Percentiles rank a stretch among this genome's conserved stretches.
phyloP scores from a whole-genome alignment of 2,797 vertebrate species.

The Pantherophis alleghaniensis region DNA sequence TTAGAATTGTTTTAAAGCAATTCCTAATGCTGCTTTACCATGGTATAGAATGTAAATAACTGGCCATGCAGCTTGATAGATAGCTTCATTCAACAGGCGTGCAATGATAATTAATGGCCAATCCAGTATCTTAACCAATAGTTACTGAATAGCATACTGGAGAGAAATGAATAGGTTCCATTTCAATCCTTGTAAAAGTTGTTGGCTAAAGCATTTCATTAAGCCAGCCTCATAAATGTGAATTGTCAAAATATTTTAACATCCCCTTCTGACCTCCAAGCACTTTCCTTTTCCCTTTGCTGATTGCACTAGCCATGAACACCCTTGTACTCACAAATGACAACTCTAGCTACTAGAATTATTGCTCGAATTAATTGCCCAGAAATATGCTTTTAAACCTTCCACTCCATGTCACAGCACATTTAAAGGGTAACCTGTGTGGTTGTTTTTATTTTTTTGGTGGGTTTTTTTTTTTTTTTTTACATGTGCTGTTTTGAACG shows the following conservation, averaged over 20 bases:
- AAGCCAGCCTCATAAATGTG: slow-evolving; percentile 62
- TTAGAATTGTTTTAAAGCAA: slow-evolving; percentile 41
- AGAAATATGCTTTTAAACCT: slow-evolving; percentile 56
- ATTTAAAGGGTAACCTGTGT: slow-evolving; percentile 65
- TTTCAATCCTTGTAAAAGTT: slow-evolving; percentile 61
- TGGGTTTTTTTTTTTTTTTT: slow-evolving; percentile 37
- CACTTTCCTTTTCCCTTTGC: slow-evolving; percentile 56
- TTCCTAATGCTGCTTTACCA: slow-evolving; percentile 22
- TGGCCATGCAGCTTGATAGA: slow-evolving; percentile 25
- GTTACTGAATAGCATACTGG: slow-evolving; percentile 40
- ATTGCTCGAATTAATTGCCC: slow-evolving; percentile 70
- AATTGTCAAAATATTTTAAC: slow-evolving; percentile 73
- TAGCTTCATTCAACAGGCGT: background rate
- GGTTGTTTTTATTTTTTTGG: slow-evolving; percentile 11
- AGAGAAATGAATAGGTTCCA: slow-evolving; percentile 67
- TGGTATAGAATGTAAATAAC: slow-evolving; percentile 18
- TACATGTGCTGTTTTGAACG: slow-evolving; percentile 47
- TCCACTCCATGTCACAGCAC: slow-evolving; percentile 47
- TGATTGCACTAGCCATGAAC: slow-evolving; percentile 56
- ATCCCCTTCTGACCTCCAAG: slow-evolving; percentile 58
- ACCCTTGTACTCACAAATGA: slow-evolving; percentile 65
- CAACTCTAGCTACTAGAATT: slow-evolving; percentile 67
- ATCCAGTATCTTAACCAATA: slow-evolving; percentile 43
- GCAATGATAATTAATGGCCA: background rate
- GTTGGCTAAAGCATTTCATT: slow-evolving; percentile 63